Percentiles rank a stretch among this genome's conserved stretches.
These are phyloP conservation scores for Papilio gigon DNA, from an alignment of 2,888 invertebrate species.

Conservation along the genomic window DNA sequence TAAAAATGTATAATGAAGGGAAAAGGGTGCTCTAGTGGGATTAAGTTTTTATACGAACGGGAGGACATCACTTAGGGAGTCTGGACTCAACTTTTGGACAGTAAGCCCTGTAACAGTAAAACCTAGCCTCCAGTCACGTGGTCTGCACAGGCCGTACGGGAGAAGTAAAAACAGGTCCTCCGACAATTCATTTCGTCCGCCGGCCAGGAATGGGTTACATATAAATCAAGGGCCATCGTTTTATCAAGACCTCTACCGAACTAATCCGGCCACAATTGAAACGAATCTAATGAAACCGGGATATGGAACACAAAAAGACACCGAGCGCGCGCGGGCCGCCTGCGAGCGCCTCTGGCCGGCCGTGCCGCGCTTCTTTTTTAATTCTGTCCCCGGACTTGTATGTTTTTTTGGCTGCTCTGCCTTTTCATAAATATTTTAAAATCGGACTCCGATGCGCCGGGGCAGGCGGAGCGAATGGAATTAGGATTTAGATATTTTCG, in stretches of 20 bases:
- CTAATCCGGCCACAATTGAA: conserved; percentile 80
- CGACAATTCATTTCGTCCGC: conserved; percentile 73
- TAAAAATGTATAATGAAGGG: background rate
- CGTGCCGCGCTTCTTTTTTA: conserved; percentile 73
- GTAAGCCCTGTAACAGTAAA: too few species aligned
- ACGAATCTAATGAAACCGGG: conserved; percentile 79
- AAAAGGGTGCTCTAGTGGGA: background rate
- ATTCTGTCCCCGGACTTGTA: conserved; percentile 74
- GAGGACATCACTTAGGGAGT: background rate
- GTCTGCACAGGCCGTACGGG: background rate
- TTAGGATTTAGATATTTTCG: conserved; percentile 82
- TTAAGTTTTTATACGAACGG: background rate
- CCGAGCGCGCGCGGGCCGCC: conserved; percentile 72
- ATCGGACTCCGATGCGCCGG: conserved; percentile 65
- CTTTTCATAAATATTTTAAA: conserved; percentile 82
- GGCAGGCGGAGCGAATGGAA: conserved; percentile 79
- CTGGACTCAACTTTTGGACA: background rate
- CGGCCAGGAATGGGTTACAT: conserved; percentile 67
- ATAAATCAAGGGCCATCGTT: conserved; percentile 78
- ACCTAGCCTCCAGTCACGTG: background rate
- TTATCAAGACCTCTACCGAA: conserved; percentile 76
- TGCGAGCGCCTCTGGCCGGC: conserved; percentile 80
- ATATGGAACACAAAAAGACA: conserved; percentile 66
- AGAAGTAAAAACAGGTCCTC: conserved; percentile 51
- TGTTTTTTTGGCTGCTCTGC: conserved; percentile 61